Evolutionary conservation across 2,888 invertebrate genomes (phyloP), one percentile per base, ranked within the genome.

Genomic region (Scaptomyza polygonia): DNA sequence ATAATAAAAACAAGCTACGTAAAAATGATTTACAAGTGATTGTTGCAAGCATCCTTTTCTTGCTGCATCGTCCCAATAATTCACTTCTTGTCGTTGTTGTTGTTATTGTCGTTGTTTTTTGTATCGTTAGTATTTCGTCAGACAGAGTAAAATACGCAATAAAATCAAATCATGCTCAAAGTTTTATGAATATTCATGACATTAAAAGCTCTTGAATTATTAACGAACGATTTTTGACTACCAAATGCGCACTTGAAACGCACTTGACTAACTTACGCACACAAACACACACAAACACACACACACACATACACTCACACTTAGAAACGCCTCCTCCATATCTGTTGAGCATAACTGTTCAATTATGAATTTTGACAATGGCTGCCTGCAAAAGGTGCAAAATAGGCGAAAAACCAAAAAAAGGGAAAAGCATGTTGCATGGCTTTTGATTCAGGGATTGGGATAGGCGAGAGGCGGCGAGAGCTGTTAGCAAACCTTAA

Each of bases 121-220:
- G n/a, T n/a, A n/a, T n/a, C n/a, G n/a, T n/a, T n/a, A n/a, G n/a
- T n/a, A n/a, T n/a, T n/a, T n/a, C n/a, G n/a, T n/a, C n/a, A n/a
- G n/a, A 70, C 68, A 74, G 52, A 68, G 67, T 70, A 77, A 82
- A 75, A 82, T 82, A 75, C 82, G 83, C 85, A 85, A 84, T 84
- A 82, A 84, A 84, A 84, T 84, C 87, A 84, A 84, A 82, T 84
- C 85, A 87, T 74, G 87, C 86, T 84, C 79, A 69, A 79, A 85
- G 79, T 82, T 79, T 79, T 76, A 85, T 85, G 82, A 85, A 85
- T 85, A 85, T 85, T 85, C 87, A 87, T 85, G 85, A 79, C 87
- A 87, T 87, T 87, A 82, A 87, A 85, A 85, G 86, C 83, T 72
- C 87, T 84, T 84, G 87, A 84, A 84, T 84, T 84, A 87, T 87